Evolutionary conservation across 2,888 invertebrate genomes (phyloP), one percentile per base, ranked within the genome.

Genomic region (Frankliniella intonsa): DNA sequence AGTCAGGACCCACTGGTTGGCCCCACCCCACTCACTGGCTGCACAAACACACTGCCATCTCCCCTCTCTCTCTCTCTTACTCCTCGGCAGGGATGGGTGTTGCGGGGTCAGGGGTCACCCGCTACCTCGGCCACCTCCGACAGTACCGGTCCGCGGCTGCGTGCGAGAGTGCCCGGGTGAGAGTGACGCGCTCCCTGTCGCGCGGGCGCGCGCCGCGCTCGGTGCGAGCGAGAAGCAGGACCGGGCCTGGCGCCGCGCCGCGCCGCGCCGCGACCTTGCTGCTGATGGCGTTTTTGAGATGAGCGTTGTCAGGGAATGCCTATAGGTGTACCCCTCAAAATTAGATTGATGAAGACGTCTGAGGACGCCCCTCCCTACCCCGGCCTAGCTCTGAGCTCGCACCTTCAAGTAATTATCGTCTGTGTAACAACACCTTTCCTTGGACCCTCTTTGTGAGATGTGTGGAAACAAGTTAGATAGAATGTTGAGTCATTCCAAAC

Each of bases 311-410:
- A 38, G 38, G 38, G 38, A 38, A 38, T 38, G 38, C 38, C 38
- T 38, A 38, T 3, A 38, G 38, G 38, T 38, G 38, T 38, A 38
- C 38, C 38, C 38, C 2, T 38, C 38, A 38, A 62, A 62, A 62
- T 17, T 62, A 62, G 62, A 62, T 62, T 62, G 62, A 62, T 62
- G 62, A 62, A 62, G 62, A 62, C 62, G 62, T 62, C n/a, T 62
- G 62, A 62, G 62, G 62, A 62, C 62, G 62, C 12, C 55, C 2
- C 55, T 62, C 19, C 62, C 17, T 17, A 5, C 38, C 38, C 38
- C 38, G 38, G 38, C 2, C 5, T 5, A 5, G 38, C 38, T 38
- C 38, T 2, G 38, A 3, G 38, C 38, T 38, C 38, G 38, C 38
- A 5, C 38, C 5, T 2, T 38, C 38, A 5, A 38, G 38, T 38